Percentiles rank a stretch among this genome's conserved stretches.
Evolutionary conservation across 2,888 invertebrate species (phyloP).

Genomic region (Zygogramma bicolorata): DNA sequence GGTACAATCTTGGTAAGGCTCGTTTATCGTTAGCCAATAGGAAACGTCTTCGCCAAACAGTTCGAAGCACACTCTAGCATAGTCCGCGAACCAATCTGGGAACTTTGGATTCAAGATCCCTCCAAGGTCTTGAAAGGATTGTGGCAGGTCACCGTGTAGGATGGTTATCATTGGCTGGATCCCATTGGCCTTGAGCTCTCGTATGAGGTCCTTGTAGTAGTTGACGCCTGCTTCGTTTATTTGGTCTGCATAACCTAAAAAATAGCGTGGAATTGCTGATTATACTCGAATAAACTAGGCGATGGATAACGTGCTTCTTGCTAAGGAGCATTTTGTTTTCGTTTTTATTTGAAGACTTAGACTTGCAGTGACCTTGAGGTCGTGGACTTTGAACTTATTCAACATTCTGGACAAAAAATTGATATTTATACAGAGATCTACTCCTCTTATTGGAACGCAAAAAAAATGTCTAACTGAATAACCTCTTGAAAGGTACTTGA

Average conservation of each 20-base stretch:
- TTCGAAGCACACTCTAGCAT: conserved; percentile 68
- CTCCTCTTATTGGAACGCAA: no score
- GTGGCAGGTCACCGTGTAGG: neutral
- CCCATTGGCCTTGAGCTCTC: conserved; percentile 5
- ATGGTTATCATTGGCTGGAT: conserved; percentile 12
- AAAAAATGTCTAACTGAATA: no score
- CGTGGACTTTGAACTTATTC: no score
- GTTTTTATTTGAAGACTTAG: no score
- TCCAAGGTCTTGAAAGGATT: conserved; percentile 58
- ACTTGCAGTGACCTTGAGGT: no score
- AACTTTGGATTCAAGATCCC: conserved; percentile 30
- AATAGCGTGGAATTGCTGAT: no score
- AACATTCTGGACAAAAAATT: no score
- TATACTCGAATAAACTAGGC: no score
- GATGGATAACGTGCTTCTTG: no score
- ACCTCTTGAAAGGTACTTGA: no score
- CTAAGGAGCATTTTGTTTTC: no score
- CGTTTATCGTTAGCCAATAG: conserved; percentile 72
- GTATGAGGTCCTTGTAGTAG: conserved; percentile 14
- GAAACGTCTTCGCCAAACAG: conserved; percentile 62
- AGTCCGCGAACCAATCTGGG: conserved; percentile 67
- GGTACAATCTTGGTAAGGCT: conserved; percentile 63
- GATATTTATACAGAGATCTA: no score
- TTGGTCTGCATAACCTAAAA: neutral
- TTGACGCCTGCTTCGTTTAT: conserved; percentile 7